Evolutionary conservation across 2,113 vertebrate genomes (phyloP), one percentile per base, ranked within the genome.

Genomic region (Rhinichthys klamathensis): DNA sequence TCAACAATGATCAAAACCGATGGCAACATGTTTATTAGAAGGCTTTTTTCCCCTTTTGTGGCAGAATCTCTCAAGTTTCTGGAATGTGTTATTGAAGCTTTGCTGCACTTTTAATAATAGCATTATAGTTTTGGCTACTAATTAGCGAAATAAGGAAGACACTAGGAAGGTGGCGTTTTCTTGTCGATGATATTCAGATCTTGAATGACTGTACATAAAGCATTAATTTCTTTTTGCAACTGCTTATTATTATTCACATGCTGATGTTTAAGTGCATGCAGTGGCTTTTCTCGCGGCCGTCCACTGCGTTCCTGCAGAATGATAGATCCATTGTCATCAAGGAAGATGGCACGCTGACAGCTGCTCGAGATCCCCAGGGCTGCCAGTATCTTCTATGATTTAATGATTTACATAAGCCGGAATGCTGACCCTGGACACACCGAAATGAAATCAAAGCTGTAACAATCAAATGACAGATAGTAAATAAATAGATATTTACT

Each of bases 1-100:
- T 93, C 92, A 93, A 93, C 92, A 93, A 93, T 94, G 93, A 94
- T 95, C 92, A 90, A 92, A 94, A 92, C 91, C 90, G 88, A 92
- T 88, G 86, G 90, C 86, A 87, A 89, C 88, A 85, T 91, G 91
- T 87, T 91, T 86, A 87, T 78, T 69, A 82, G 82, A 54, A 81
- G 21, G 46, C 82, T 86, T 80, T 81, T 54, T 38, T 78, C 18
- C 54, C 49, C 76, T 88, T 87, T 87, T 87, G 88, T 87, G 78
- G 69, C 15, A 78, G 51, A 84, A 69, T 30, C 69, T 87, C 84
- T 81, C 49, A 89, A 92, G 87, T 93, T 93, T 90, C 9, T 86
- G 80, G 80, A 67, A 80, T 88, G 88, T 77, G 67, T 92, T 82
- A n/a, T 80, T 91, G 88, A 89, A 88, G 74, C 46, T 44, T 70